A percentile compares a stretch with the other conserved stretches of the same genome.
Conservation (phyloP, 2,888 invertebrate genomes). For the Argyresthia albistria region DNA sequence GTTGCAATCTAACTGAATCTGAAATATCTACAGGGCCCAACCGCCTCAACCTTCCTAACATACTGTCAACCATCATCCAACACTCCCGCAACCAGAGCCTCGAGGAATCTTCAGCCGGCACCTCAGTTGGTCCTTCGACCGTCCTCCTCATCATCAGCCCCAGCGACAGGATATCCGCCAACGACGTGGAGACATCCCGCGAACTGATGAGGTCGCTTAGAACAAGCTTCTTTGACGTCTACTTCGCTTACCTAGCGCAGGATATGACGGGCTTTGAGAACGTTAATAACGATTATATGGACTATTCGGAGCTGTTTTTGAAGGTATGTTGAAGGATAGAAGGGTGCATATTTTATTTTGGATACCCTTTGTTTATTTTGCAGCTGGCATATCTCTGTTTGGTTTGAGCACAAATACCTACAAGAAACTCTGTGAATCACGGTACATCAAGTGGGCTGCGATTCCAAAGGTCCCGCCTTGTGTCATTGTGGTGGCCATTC, state of each 20-base stretch:
- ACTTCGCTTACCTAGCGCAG: constrained; percentile 63
- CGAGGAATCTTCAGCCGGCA: constrained; percentile 32
- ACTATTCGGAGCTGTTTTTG: constrained; percentile 64
- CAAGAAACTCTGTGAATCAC: too few species aligned
- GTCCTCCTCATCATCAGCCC: constrained; percentile 69
- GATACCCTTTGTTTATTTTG: too few species aligned
- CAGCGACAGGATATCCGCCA: constrained; percentile 47
- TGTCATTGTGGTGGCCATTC: too few species aligned
- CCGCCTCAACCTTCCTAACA: constrained; percentile 57
- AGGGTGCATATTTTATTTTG: too few species aligned
- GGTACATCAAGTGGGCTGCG: too few species aligned
- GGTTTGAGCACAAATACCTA: too few species aligned
- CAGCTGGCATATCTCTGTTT: too few species aligned
- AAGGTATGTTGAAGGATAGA: constrained; percentile 20
- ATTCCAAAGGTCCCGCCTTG: too few species aligned
- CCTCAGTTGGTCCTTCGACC: constrained; percentile 53
- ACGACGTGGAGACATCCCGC: constrained; percentile 47
- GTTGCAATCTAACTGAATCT: neutral
- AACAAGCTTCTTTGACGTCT: constrained; percentile 61
- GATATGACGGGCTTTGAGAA: constrained; percentile 53
- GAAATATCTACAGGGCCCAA: constrained; percentile 59
- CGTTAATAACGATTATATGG: constrained; percentile 54
- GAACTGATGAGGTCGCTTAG: constrained; percentile 55
- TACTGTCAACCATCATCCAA: constrained; percentile 57
- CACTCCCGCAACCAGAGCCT: constrained; percentile 57